Evolutionary conservation across 2,113 vertebrate species (phyloP), one percentile per base, ranked within the genome.

Genomic region (Cochlearius cochlearius): DNA sequence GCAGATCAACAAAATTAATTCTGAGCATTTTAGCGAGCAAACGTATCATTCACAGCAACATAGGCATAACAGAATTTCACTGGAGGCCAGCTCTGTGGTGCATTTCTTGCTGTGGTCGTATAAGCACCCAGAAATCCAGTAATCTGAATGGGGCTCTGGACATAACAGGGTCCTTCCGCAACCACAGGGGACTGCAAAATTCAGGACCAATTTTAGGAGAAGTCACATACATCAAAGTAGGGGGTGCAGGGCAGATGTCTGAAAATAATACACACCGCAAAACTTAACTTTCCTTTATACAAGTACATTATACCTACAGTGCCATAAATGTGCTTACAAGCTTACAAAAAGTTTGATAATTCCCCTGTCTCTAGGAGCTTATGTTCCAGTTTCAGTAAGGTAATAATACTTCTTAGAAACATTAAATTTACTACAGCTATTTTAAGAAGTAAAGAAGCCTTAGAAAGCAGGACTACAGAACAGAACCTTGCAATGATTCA

Each of bases 361-460:
- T 88, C 77, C 36, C 26, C 52, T 63, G 30, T 69, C 75, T 71
- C 79, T 36, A 80, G 23, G 38, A 91, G 79, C 59, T 90, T 92
- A 69, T 45, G 47, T 62, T 90, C 63, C 68, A 88, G 47, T 32
- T 92, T 96, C 92, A 92, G 29, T 74, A 84, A 88, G 59, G 73
- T 92, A 72, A 76, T 73, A 95, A 88, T 59, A 67, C 20, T 55
- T 74, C 67, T 59, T 60, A 63, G 63, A 90, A 88, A 74, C 9
- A 18, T 53, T 86, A 50, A 55, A 94, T 80, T 91, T 92, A 94
- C 55, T 79, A 32, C 2, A 83, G 52, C 38, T 90, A 90, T 92
- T 94, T 86, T 76, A 92, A 85, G 81, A 75, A 86, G 58, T 47
- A 92, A 90, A 68, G 62, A 90, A 92, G 52, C 43, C 82, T 90